Conservation (phyloP, 2,888 invertebrate species). For the Ametastegia equiseti region DNA sequence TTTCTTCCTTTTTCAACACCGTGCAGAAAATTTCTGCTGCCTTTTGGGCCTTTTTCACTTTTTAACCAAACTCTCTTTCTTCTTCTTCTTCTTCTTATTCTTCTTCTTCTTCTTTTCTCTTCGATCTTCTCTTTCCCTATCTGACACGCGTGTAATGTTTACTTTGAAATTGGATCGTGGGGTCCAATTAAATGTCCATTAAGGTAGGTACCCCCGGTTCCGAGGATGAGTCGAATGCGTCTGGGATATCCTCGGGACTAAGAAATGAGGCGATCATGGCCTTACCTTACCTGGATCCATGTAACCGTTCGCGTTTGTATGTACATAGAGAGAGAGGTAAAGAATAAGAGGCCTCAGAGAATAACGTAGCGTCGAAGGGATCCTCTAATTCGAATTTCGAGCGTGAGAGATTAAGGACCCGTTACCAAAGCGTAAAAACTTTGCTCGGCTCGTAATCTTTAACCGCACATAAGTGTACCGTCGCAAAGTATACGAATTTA, state of each 20-base stretch:
- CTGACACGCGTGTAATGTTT: conserved; percentile 27
- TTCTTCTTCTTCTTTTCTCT: too few species aligned
- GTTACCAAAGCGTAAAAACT: background rate
- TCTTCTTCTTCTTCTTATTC: too few species aligned
- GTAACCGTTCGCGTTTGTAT: too few species aligned
- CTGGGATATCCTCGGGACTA: background rate
- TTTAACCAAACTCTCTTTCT: too few species aligned
- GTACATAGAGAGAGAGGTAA: background rate
- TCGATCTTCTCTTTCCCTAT: conserved; percentile 53
- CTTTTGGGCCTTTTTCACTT: conserved; percentile 37
- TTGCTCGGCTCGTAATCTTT: background rate
- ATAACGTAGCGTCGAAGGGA: background rate
- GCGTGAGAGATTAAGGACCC: background rate
- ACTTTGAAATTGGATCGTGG: conserved; percentile 24
- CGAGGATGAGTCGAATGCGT: conserved; percentile 25
- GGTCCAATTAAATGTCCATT: conserved; percentile 36
- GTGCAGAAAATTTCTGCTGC: background rate
- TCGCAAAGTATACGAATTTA: background rate
- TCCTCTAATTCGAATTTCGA: conserved; percentile 5
- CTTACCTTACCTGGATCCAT: conserved; percentile 29
- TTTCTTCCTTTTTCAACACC: background rate
- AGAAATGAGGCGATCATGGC: conserved; percentile 25
- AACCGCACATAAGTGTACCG: too few species aligned
- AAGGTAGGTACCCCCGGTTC: background rate
- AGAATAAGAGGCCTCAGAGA: background rate